phyloP scores from a whole-genome alignment of 2,113 vertebrate species.

The Camelus bactrianus region DNA sequence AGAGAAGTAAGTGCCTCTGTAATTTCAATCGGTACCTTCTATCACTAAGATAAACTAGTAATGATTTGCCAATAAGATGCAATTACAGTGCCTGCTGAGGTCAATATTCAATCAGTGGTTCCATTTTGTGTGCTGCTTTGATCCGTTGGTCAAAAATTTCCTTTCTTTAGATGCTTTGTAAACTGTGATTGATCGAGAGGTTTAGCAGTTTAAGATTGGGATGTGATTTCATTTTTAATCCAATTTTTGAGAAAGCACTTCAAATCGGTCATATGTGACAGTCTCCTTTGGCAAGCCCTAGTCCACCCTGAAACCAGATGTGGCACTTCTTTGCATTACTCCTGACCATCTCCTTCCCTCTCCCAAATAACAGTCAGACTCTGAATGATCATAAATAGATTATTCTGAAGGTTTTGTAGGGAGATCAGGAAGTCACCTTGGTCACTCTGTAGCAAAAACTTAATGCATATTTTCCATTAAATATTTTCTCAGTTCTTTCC shows the following conservation, averaged over 20 bases:
- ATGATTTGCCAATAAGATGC: slow-evolving; percentile 80
- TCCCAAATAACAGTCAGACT: background rate
- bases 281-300: background rate
- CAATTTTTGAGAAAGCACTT: background rate
- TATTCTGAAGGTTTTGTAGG: background rate
- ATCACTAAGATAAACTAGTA: slow-evolving; percentile 76
- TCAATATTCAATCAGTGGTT: slow-evolving; percentile 81
- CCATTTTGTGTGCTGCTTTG: slow-evolving; percentile 69
- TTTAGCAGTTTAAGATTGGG: slow-evolving; percentile 32
- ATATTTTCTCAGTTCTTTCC: background rate
- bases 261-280: background rate
- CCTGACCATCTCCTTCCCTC: background rate
- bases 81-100: slow-evolving; percentile 74
- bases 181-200: slow-evolving; percentile 52
- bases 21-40: slow-evolving; percentile 71
- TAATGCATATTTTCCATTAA: background rate
- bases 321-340: background rate
- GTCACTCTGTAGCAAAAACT: background rate
- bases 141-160: slow-evolving; percentile 78
- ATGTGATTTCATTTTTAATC: slow-evolving; percentile 66
- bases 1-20: slow-evolving; percentile 47
- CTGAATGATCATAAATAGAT: background rate
- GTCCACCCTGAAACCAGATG: background rate
- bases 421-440: background rate
- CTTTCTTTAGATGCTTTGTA: slow-evolving; percentile 76